Evolutionary conservation across 2,888 invertebrate species (phyloP), one percentile per base, ranked within the genome.

Genomic region (Callyntrura sp.): DNA sequence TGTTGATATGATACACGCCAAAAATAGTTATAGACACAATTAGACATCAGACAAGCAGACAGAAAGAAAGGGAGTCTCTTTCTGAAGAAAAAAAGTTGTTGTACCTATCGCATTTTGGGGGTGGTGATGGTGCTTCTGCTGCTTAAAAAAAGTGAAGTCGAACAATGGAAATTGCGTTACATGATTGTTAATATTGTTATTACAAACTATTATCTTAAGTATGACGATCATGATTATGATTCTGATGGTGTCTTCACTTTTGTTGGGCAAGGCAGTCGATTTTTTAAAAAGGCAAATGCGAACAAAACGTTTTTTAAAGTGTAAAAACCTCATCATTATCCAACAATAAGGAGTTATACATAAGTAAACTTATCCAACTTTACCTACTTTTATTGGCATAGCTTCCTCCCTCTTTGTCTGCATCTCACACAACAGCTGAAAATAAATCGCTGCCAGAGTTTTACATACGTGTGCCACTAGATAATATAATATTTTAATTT

Each of bases 271-370:
- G 28, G 14, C n/a, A 3, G 17, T 23, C n/a, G 43, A n/a, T 35
- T 70, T 43, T 43, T 35, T 20, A 17, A 17, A 35, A 73, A 73
- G 51, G 51, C 76, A 8, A 51, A 76, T 23, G 43, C 17, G 68
- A 76, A 76, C 55, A 48, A 70, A 43, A 35, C 68, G n/a, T 28
- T 76, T 76, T 48, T 76, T 51, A 76, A 73, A 35, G 35, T 35
- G 35, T 35, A 35, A 35, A 35, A 35, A 35, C 51, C 51, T 76
- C 76, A 51, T 20, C 76, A 76, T 55, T 25, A 76, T 76, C 14
- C 35, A 35, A 35, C 35, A 35, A 35, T 35, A 35, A 35, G n/a
- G n/a, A n/a, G 51, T 76, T 20, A 76, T 51, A n/a, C n/a, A 25
- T 4, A 11, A 12, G n/a, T 20, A 28, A 45, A 55, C 20, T 3